Percentiles rank a stretch among this genome's conserved stretches.
phyloP scores from a whole-genome alignment of 2,888 invertebrate species.

The Colostygia pectinataria region DNA sequence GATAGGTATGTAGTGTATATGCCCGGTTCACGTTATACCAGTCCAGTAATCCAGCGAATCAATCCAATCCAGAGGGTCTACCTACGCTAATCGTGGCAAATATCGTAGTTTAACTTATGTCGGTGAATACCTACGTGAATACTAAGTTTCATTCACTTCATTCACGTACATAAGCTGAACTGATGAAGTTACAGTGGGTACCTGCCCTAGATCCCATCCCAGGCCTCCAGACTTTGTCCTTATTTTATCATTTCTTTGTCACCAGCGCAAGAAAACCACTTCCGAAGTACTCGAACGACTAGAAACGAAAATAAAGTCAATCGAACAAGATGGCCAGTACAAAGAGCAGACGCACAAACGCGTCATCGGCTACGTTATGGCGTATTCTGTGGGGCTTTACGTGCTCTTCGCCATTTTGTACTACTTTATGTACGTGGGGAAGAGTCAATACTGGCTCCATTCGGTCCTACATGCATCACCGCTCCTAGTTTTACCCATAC shows the following conservation, averaged over 20 bases:
- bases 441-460: conserved; percentile 87
- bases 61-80: no score
- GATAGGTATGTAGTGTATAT: no score
- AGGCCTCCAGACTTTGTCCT: no score
- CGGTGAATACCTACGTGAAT: no score
- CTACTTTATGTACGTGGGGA: conserved; percentile 92
- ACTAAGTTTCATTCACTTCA: no score
- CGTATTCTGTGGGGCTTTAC: conserved; percentile 87
- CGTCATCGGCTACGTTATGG: conserved; percentile 90
- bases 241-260: conserved; percentile 23
- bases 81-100: no score
- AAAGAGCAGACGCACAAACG: conserved; percentile 92
- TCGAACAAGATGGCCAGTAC: conserved; percentile 90
- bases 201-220: no score
- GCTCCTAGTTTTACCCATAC: conserved; percentile 89
- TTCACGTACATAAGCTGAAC: no score
- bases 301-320: conserved; percentile 90
- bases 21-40: no score
- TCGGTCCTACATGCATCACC: conserved; percentile 90
- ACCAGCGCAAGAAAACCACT: conserved; percentile 76
- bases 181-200: no score
- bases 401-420: conserved; percentile 88
- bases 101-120: no score
- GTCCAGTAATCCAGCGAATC: no score
- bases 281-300: conserved; percentile 85